A percentile compares a stretch with the other conserved stretches of the same genome.
Evolutionary conservation across 2,113 vertebrate species (phyloP).

Genomic region (Aphyosemion australe): DNA sequence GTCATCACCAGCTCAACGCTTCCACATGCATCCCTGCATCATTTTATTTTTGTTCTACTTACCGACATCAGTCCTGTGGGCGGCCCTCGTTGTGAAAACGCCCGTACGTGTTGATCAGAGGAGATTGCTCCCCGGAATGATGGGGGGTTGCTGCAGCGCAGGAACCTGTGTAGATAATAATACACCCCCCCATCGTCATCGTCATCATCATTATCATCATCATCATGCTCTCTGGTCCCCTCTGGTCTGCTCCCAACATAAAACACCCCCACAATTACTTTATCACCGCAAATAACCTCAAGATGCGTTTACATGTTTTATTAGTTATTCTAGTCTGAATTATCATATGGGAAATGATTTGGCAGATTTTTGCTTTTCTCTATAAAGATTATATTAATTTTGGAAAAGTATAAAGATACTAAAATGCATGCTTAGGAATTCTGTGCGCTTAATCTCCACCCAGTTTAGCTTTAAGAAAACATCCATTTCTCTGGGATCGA

Average conservation of each 20-base stretch:
- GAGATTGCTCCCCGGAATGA: constrained; percentile 53
- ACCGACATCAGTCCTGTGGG: constrained; percentile 61
- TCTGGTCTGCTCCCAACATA: neutral
- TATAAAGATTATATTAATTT: too few relatives aligned
- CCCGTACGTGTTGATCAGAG: constrained; percentile 52
- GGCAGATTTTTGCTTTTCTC: too few relatives aligned
- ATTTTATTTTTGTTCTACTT: constrained; percentile 33
- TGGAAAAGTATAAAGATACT: too few relatives aligned
- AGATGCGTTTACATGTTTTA: too few relatives aligned
- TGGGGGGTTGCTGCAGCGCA: constrained; percentile 66
- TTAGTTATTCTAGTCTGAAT: too few relatives aligned
- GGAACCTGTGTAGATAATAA: constrained; percentile 66
- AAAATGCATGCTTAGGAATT: too few relatives aligned
- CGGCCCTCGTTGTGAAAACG: constrained; percentile 37
- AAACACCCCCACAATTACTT: too few relatives aligned
- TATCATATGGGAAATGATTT: too few relatives aligned
- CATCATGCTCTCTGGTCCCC: constrained; percentile 34
- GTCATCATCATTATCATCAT: constrained; percentile 21
- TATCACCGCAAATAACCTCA: too few relatives aligned
- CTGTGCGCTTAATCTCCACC: too few relatives aligned
- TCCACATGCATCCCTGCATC: constrained; percentile 15
- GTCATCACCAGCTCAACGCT: neutral
- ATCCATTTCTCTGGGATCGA: constrained; percentile 50
- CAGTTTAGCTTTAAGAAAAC: neutral
- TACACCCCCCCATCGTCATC: constrained; percentile 29